A percentile compares a stretch with the other conserved stretches of the same genome.
phyloP scores from a whole-genome alignment of 2,113 vertebrate species.

The Halichoeres trimaculatus region DNA sequence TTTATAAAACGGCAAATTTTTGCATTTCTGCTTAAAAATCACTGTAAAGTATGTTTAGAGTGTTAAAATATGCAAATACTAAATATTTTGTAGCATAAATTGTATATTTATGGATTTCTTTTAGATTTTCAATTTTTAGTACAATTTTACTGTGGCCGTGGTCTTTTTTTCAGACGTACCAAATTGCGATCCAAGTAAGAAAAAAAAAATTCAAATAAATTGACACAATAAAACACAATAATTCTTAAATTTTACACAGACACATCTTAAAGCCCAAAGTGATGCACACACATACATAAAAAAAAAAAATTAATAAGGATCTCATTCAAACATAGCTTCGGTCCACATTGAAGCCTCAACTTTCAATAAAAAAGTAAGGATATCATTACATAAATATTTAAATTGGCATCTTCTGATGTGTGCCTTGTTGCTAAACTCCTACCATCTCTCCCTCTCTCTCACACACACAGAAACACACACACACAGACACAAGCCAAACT shows the following conservation, averaged over 20 bases:
- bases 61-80: not conserved
- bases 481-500: slow-evolving; percentile 68
- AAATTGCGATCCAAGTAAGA: not conserved
- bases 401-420: not conserved
- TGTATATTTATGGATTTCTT: not conserved
- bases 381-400: slow-evolving; percentile 10
- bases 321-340: slow-evolving; percentile 9
- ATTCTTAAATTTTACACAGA: not conserved
- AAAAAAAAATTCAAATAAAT: not conserved
- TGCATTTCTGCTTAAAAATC: not conserved
- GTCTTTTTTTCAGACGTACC: not conserved
- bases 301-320: not conserved
- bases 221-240: not conserved
- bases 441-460: slow-evolving; percentile 3
- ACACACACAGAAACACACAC: not conserved
- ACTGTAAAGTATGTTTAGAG: not conserved
- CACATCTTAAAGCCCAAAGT: no score
- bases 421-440: slow-evolving; percentile 21
- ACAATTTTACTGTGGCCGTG: not conserved
- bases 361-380: slow-evolving; percentile 3
- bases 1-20: no score
- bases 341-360: not conserved
- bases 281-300: not conserved
- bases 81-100: not conserved
- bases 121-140: not conserved